Evolutionary conservation across 2,888 invertebrate species (phyloP).

Genomic region (Uloborus plumipes): DNA sequence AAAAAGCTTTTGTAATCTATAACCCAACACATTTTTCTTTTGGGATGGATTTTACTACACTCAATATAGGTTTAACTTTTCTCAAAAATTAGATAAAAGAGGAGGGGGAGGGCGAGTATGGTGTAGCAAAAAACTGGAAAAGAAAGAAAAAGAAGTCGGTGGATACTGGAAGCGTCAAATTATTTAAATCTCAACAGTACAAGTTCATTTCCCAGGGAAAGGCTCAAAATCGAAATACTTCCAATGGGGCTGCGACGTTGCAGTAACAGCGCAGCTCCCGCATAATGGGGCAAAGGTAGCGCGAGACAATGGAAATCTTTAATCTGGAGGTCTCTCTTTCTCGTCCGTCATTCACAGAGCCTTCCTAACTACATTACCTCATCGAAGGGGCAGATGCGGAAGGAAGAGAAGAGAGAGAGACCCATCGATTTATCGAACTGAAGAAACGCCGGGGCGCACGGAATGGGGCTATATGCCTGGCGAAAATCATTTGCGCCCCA

Average conservation of each 20-base stretch:
- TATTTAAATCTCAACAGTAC: not conserved
- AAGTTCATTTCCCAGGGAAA: not conserved
- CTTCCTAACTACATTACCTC: constrained; percentile 54
- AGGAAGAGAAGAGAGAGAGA: constrained; percentile 15
- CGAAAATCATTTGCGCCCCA: constrained; percentile 51
- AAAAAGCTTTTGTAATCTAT: too few relatives aligned
- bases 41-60: too few relatives aligned
- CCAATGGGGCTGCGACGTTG: too few relatives aligned
- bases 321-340: constrained; percentile 18
- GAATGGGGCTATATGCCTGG: too few relatives aligned
- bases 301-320: constrained; percentile 28
- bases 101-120: too few relatives aligned
- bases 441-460: too few relatives aligned
- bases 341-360: not conserved
- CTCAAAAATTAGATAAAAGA: too few relatives aligned
- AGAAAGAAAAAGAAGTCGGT: too few relatives aligned
- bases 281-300: constrained; percentile 5
- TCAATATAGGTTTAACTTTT: too few relatives aligned
- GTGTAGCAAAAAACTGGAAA: too few relatives aligned
- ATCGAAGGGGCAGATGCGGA: constrained; percentile 34
- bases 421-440: constrained; percentile 61
- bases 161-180: too few relatives aligned
- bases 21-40: too few relatives aligned
- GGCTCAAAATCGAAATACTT: not conserved
- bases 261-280: not conserved